Conservation (phyloP, 2,888 invertebrate species). For the Amphipoea lucens region DNA sequence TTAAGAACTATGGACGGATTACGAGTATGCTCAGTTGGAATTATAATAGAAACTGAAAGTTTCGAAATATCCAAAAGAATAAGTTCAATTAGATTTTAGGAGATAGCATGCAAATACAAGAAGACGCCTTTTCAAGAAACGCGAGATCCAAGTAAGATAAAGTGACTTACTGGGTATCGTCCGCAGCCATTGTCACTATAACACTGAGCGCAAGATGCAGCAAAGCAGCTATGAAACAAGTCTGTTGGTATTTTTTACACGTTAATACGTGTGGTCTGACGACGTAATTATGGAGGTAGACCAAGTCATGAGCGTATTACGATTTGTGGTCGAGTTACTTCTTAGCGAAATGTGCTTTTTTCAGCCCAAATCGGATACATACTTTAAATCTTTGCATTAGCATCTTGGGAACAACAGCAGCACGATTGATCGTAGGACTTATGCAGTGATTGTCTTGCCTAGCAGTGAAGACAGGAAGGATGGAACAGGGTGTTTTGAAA, state of each 20-base stretch:
- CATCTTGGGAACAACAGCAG: background rate
- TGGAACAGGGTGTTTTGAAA: background rate
- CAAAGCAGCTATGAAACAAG: conserved; percentile 48
- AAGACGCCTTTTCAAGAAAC: conserved; percentile 5
- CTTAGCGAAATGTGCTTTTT: background rate
- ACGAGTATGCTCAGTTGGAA: background rate
- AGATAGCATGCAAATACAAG: conserved; percentile 1
- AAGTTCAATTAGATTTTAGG: background rate
- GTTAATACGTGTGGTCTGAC: conserved; percentile 32
- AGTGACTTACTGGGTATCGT: conserved; percentile 64
- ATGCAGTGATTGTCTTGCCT: background rate
- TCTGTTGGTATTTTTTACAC: conserved; percentile 32
- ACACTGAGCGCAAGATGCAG: conserved; percentile 44
- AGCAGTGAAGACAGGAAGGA: background rate
- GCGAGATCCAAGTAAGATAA: conserved; percentile 4
- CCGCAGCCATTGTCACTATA: conserved; percentile 62
- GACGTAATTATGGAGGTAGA: conserved; percentile 34
- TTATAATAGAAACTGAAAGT: background rate
- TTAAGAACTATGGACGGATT: background rate
- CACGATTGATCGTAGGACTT: background rate
- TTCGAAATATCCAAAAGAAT: background rate
- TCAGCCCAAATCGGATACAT: background rate
- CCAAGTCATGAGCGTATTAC: conserved; percentile 29
- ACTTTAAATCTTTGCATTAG: background rate
- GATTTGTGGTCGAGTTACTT: conserved; percentile 3